These are phyloP conservation scores for Tethea ocularis DNA, from an alignment of 2,888 invertebrate genomes.

Conservation along the genomic window DNA sequence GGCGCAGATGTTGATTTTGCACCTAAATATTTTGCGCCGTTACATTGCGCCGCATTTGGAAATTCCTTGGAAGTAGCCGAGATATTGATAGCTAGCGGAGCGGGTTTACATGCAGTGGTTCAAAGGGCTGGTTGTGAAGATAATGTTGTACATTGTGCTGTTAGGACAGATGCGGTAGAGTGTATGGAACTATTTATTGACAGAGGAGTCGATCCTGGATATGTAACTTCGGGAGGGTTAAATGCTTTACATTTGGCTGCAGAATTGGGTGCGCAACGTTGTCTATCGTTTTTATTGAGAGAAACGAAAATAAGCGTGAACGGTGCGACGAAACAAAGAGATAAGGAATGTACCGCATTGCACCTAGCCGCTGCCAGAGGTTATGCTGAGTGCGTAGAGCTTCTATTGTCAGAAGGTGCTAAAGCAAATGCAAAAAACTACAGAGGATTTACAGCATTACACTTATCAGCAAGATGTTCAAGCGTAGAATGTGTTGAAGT, in stretches of 20 bases:
- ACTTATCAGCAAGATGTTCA: constrained; percentile 92
- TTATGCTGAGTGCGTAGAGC: constrained; percentile 90
- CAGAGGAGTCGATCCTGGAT: constrained; percentile 90
- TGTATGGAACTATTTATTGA: constrained; percentile 90
- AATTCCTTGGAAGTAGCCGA: constrained; percentile 92
- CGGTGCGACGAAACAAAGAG: constrained; percentile 87
- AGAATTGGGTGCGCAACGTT: constrained; percentile 89
- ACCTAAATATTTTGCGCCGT: constrained; percentile 89
- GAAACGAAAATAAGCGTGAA: constrained; percentile 89
- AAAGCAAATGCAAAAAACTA: constrained; percentile 89
- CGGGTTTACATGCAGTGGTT: constrained; percentile 87
- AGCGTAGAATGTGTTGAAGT: constrained; percentile 92
- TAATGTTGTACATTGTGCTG: constrained; percentile 92
- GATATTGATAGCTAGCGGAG: constrained; percentile 88
- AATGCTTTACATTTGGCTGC: constrained; percentile 92
- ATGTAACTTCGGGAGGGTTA: constrained; percentile 88
- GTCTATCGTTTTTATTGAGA: constrained; percentile 89
- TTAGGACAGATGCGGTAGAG: constrained; percentile 90
- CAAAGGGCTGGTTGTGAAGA: constrained; percentile 88
- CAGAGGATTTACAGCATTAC: constrained; percentile 93
- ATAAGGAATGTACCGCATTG: constrained; percentile 90
- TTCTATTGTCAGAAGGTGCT: constrained; percentile 90
- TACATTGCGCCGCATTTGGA: constrained; percentile 95
- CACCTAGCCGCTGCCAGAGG: constrained; percentile 95
- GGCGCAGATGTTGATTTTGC: constrained; percentile 88